Evolutionary conservation across 2,797 vertebrate species (phyloP), one percentile per base, ranked within the genome.

Genomic region (Leucoraja ocellata): DNA sequence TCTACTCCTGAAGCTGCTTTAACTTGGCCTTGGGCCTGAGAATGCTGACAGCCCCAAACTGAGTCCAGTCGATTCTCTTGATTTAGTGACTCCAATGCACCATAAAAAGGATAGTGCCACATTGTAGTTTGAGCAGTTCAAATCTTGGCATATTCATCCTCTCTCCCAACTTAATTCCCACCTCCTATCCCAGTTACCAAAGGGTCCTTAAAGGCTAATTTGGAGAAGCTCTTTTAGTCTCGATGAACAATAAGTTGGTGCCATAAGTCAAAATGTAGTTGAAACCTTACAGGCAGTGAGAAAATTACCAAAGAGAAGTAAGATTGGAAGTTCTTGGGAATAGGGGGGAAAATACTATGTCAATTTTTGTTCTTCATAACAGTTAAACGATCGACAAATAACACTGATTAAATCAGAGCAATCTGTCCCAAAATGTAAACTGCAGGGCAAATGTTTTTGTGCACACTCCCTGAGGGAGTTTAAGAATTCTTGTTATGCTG

Each of bases 401-500:
- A 32, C 61, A 23, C 61, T 88, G 84, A 88, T 88, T 65, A 88
- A 88, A 88, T 88, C 84, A 68, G 18, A 3, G 18, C 0, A 36
- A 65, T 88, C 84, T 36, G 84, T 32, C 6, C 63, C 63, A 88
- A 36, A 65, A 68, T 88, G 16, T 88, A 88, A 88, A 68, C 63
- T 88, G 61, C 65, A 36, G 16, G 84, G 84, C 63, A 88, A 88
- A 88, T 18, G 21, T 88, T 68, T 88, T n/a, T 2, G n/a, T 88
- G 2, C 84, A 68, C n/a, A 23, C 61, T 88, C 8, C 90, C 71
- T 23, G 2, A 76, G 90, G 90, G 71, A 92, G 11, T 46, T 92
- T 54, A 76, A 76, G 71, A 92, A 92, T 92, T 46, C 71, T 76
- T 92, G 90, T 76, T 92, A 73, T 76, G 90, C 46, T n/a, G 90